Evolutionary conservation across 1,140 invertebrate species (phyloP).

Genomic region (Pseudomyrmex pallidus): DNA sequence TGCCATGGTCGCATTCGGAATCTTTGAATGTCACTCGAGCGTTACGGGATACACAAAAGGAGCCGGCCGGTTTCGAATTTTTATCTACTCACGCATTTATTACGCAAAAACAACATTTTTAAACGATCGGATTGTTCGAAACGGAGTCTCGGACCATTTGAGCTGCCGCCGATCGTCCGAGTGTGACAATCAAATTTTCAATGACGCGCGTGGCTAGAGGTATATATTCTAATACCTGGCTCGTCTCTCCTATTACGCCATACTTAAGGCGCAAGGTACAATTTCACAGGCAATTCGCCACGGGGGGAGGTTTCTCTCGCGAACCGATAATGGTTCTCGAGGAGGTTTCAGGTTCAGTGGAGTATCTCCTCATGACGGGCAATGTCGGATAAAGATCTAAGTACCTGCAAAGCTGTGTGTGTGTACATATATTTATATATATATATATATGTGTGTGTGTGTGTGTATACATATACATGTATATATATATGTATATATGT

Average conservation of each 20-base stretch:
- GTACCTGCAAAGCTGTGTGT: conserved; percentile 69
- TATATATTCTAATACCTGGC: conserved; percentile 40
- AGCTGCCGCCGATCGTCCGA: background rate
- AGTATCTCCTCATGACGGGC: conserved; percentile 70
- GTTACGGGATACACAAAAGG: conserved; percentile 33
- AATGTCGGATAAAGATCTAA: conserved; percentile 76
- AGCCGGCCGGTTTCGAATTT: conserved; percentile 26
- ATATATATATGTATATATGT: no score
- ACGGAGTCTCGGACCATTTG: conserved; percentile 18
- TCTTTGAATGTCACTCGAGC: conserved; percentile 54
- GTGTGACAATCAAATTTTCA: conserved; percentile 49
- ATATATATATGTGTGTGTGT: background rate
- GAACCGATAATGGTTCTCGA: conserved; percentile 70
- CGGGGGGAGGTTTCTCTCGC: conserved; percentile 62
- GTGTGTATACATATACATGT: no score
- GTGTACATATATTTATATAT: no score
- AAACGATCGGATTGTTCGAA: conserved; percentile 21
- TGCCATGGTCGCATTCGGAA: conserved; percentile 33
- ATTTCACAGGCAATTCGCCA: conserved; percentile 69
- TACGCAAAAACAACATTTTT: conserved; percentile 41
- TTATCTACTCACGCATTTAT: conserved; percentile 49
- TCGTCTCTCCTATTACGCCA: conserved; percentile 64
- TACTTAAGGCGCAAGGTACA: conserved; percentile 55
- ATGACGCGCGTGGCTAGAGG: conserved; percentile 31
- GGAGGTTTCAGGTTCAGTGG: conserved; percentile 73